phyloP scores from a whole-genome alignment of 2,797 vertebrate species.

The Alcedo quadribrachys region DNA sequence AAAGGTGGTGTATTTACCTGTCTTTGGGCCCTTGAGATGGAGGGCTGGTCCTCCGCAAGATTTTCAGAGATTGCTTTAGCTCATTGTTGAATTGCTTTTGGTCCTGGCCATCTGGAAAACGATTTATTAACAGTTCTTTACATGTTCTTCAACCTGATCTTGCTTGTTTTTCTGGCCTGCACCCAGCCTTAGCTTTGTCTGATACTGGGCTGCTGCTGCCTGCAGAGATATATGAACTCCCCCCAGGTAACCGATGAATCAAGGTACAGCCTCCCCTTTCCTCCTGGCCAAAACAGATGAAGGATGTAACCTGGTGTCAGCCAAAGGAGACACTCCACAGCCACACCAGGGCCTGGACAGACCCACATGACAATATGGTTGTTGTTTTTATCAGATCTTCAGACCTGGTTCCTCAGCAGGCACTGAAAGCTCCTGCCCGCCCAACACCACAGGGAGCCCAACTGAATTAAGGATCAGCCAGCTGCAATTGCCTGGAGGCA shows the following conservation, averaged over 20 bases:
- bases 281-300: background rate
- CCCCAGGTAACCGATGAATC: background rate
- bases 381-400: background rate
- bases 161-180: background rate
- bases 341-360: background rate
- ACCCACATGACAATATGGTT: background rate
- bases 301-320: background rate
- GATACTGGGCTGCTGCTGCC: background rate
- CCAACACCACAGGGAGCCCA: background rate
- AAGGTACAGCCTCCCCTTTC: background rate
- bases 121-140: background rate
- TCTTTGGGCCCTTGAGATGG: background rate
- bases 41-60: background rate
- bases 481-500: background rate
- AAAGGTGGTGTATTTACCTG: background rate
- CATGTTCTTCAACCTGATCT: background rate
- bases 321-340: background rate
- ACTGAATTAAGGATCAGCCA: rapidly evolving
- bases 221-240: background rate
- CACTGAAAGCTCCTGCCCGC: background rate
- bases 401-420: background rate
- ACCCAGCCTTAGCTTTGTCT: background rate
- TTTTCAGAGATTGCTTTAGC: background rate
- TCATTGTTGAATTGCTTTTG: background rate
- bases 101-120: background rate